Evolutionary conservation across 1,140 invertebrate species (phyloP).

Genomic region (Vanessa atalanta): DNA sequence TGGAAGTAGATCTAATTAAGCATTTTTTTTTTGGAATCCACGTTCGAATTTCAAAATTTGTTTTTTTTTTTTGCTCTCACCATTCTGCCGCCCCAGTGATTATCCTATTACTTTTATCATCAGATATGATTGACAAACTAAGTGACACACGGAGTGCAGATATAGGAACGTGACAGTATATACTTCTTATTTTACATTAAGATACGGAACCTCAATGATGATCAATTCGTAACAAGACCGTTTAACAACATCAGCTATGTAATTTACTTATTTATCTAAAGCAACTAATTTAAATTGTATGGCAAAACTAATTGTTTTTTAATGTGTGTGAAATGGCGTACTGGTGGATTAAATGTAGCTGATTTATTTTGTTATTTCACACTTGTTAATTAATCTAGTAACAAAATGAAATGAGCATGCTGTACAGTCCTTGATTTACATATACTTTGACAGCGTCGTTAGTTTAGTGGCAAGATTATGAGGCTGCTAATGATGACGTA

Average conservation of each 20-base stretch:
- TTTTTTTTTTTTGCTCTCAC: too few relatives aligned
- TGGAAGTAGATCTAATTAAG: too few relatives aligned
- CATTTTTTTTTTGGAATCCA: too few relatives aligned
- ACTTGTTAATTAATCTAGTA: constrained; percentile 19
- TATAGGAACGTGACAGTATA: too few relatives aligned
- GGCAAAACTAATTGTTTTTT: constrained; percentile 30
- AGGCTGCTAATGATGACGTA: too few relatives aligned
- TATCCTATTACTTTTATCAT: too few relatives aligned
- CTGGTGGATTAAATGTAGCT: constrained; percentile 18
- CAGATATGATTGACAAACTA: too few relatives aligned
- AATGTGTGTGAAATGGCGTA: constrained; percentile 32
- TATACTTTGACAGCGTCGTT: not conserved
- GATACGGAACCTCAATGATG: too few relatives aligned
- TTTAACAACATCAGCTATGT: not conserved
- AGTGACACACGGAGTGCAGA: too few relatives aligned
- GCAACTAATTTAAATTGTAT: constrained; percentile 3
- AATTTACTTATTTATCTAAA: constrained; percentile 2
- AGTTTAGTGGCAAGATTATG: not conserved
- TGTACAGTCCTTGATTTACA: constrained; percentile 15
- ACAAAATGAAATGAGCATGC: constrained; percentile 24
- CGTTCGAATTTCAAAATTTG: too few relatives aligned
- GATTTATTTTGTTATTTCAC: constrained; percentile 30
- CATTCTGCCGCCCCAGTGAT: too few relatives aligned
- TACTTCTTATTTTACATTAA: too few relatives aligned
- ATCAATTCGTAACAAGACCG: not conserved